Evolutionary conservation across 2,888 invertebrate species (phyloP).

Genomic region (Mimas tiliae): DNA sequence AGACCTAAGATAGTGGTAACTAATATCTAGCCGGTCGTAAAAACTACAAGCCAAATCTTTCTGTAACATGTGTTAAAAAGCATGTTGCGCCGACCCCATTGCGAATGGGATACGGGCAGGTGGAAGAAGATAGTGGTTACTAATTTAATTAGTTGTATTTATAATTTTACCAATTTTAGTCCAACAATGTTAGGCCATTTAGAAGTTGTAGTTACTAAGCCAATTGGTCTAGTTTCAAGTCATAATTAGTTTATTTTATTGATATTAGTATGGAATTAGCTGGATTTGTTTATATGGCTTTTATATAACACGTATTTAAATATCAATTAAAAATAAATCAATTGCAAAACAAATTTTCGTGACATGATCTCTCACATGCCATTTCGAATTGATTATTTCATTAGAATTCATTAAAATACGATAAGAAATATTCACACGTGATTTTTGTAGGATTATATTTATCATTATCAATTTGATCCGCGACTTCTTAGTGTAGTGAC

Average conservation of each 20-base stretch:
- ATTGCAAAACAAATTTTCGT: slow-evolving; percentile 15
- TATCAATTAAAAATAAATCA: slow-evolving; percentile 12
- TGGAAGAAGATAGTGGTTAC: too few relatives aligned
- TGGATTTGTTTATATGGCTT: slow-evolving; percentile 8
- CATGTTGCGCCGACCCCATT: too few relatives aligned
- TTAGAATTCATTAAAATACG: background rate
- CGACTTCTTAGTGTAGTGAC: too few relatives aligned
- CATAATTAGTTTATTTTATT: background rate
- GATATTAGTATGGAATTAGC: background rate
- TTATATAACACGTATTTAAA: background rate
- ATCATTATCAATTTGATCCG: background rate
- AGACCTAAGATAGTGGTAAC: too few relatives aligned
- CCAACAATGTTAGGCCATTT: background rate
- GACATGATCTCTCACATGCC: slow-evolving; percentile 1
- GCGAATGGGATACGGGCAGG: too few relatives aligned
- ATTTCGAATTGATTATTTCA: background rate
- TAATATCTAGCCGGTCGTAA: too few relatives aligned
- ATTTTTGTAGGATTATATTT: background rate
- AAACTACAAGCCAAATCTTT: too few relatives aligned
- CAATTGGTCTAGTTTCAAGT: slow-evolving; percentile 1
- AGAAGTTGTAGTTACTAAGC: background rate
- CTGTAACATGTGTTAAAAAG: too few relatives aligned
- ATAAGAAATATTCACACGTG: background rate
- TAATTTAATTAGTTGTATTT: too few relatives aligned
- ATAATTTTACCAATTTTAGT: background rate